Percentiles rank a stretch among this genome's conserved stretches.
Conservation (phyloP, 1,140 invertebrate species). For the Anastrepha ludens region DNA sequence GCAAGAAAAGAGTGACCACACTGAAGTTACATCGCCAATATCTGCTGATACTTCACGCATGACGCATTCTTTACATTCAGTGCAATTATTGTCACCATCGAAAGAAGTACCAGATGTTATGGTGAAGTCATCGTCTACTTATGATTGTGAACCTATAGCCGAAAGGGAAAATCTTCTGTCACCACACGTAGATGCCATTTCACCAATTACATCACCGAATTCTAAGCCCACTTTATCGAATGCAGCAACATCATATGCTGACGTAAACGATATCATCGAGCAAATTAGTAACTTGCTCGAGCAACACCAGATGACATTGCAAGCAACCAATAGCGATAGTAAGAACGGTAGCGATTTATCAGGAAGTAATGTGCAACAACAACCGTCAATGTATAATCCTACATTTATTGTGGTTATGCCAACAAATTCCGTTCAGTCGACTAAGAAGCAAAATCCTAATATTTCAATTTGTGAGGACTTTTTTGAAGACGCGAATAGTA, state of each 20-base stretch:
- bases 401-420: conserved; percentile 58
- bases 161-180: conserved; percentile 54
- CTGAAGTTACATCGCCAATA: not conserved
- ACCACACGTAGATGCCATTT: conserved; percentile 53
- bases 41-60: not conserved
- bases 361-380: conserved; percentile 3
- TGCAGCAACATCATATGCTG: conserved; percentile 31
- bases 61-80: conserved; percentile 1
- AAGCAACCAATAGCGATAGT: not conserved
- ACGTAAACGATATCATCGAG: conserved; percentile 56
- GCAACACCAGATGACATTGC: conserved; percentile 18
- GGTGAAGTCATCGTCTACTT: conserved; percentile 67
- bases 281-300: conserved; percentile 55
- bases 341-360: not conserved
- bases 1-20: not conserved
- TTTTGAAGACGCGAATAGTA: not conserved
- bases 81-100: not conserved
- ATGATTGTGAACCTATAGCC: conserved; percentile 62
- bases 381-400: conserved; percentile 46
- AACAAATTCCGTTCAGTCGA: conserved; percentile 15
- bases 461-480: not conserved
- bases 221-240: not conserved
- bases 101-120: conserved; percentile 65
- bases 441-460: not conserved
- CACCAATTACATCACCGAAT: conserved; percentile 24